These are phyloP conservation scores for Ganaspis sp. DNA, from an alignment of 1,140 invertebrate species.

Conservation along the genomic window DNA sequence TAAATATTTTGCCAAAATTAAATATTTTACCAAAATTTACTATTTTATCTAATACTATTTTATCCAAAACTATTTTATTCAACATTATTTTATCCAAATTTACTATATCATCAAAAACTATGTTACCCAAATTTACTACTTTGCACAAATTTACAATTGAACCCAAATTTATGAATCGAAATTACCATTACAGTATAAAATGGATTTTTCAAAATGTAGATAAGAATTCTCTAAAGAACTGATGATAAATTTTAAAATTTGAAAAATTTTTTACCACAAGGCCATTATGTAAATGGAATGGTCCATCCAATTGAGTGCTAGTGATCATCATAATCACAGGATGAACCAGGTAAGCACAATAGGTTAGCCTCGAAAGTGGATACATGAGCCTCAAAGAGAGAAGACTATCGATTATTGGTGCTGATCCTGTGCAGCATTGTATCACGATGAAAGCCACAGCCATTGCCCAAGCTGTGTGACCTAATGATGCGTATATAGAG, in stretches of 20 bases:
- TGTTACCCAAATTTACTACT: too few species aligned
- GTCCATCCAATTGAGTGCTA: constrained; percentile 85
- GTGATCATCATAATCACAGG: constrained; percentile 89
- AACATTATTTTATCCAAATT: too few species aligned
- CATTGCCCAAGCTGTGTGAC: constrained; percentile 84
- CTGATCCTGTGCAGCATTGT: constrained; percentile 86
- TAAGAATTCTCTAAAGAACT: too few species aligned
- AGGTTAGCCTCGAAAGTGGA: constrained; percentile 92
- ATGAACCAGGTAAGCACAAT: constrained; percentile 93
- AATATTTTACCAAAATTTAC: too few species aligned
- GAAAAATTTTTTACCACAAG: constrained; percentile 79
- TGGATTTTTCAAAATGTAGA: too few species aligned
- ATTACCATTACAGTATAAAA: too few species aligned
- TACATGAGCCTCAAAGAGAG: constrained; percentile 88
- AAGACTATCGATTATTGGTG: constrained; percentile 83
- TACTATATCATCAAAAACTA: background rate
- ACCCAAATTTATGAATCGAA: too few species aligned
- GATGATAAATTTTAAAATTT: too few species aligned
- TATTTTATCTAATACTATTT: too few species aligned
- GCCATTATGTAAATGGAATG: constrained; percentile 84
- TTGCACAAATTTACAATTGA: too few species aligned
- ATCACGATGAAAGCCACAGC: constrained; percentile 88
- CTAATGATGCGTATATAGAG: constrained; percentile 77
- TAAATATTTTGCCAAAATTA: too few species aligned
- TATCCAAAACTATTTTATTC: too few species aligned